Evolutionary conservation across 2,113 vertebrate species (phyloP), one percentile per base, ranked within the genome.

Genomic region (Psittacus erithacus): DNA sequence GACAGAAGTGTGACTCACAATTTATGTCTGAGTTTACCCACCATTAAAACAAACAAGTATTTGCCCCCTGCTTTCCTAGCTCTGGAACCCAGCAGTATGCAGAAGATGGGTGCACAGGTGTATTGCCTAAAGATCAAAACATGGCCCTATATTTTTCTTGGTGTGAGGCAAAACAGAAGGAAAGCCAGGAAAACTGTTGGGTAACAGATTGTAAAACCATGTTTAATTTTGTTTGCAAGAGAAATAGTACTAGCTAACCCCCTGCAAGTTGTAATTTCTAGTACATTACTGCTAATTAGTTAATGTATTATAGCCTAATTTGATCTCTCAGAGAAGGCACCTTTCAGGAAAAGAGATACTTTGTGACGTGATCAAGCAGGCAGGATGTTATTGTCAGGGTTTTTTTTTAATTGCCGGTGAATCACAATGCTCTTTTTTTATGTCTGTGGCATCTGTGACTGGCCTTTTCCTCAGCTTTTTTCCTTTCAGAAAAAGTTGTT

Each of bases 161-260:
- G 35, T 57, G 65, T 57, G 90, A 95, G 69, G 78, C 43, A 93
- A 90, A 96, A 79, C 81, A 95, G 92, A 91, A 86, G 80, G 74
- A 67, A 86, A 93, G 62, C 59, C 57, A 89, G 65, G 15, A n/a
- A 89, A 89, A 59, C 57, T 73, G 77, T 94, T 2, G 0, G n/a
- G 73, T 53, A 97, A 73, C 96, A 95, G 92, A 95, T 92, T 92
- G 91, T 53, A 89, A 95, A 91, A 92, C 17, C 39, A 3, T 75
- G 43, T 65, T 94, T 94, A 84, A 92, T 95, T 95, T 91, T 93
- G 80, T 74, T 94, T 92, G 64, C 53, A 76, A 28, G 81, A 50
- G 57, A 79, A 91, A 82, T 52, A 64, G 44, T 69, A 49, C 52
- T 76, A 71, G 49, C 77, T 94, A 59, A 96, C 96, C 63, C 46